Evolutionary conservation across 2,113 vertebrate species (phyloP), one percentile per base, ranked within the genome.

Genomic region (Andinoacara biseriatus): DNA sequence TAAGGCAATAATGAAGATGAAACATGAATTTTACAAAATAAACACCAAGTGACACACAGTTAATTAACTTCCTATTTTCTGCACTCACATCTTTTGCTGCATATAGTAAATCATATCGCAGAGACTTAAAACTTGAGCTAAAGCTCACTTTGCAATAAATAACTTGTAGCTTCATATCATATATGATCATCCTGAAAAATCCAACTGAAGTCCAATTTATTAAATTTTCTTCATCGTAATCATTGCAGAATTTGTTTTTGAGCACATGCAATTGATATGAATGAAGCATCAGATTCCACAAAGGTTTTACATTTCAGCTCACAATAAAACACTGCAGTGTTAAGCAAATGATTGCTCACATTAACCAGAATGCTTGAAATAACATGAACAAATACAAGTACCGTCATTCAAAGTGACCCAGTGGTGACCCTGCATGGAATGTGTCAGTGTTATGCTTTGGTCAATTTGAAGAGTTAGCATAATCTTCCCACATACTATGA

Each of bases 21-120:
- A 85, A 76, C 26, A 4, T 83, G 59, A 89, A 78, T 65, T 86
- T 82, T 78, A 11, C 31, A 87, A 60, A 79, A 74, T 81, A 76
- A 83, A 85, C 76, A 69, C 18, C 58, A 84, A 58, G 33, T 58
- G 49, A 74, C 57, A 81, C 7, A 9, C 8, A 29, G 2, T 58
- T 67, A 79, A 80, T 84, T 4, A 63, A 46, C 14, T 14, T 17
- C 26, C 56, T 69, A 26, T 69, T 80, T 74, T 62, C 18, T 63
- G 15, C 26, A 13, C 46, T 72, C 43, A 31, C 6, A 1, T 72
- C 65, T 72, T 72, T 31, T 52, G 26, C 43, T 72, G 26, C 65
- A 31, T 52, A 52, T 31, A 52, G 18, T 20, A 31, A 52, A 52
- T 72, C 26, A 72, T 72, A 52, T 52, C 52, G 13, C 46, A 31